phyloP scores from a whole-genome alignment of 2,888 invertebrate genomes.

The Marronus borbonicus region DNA sequence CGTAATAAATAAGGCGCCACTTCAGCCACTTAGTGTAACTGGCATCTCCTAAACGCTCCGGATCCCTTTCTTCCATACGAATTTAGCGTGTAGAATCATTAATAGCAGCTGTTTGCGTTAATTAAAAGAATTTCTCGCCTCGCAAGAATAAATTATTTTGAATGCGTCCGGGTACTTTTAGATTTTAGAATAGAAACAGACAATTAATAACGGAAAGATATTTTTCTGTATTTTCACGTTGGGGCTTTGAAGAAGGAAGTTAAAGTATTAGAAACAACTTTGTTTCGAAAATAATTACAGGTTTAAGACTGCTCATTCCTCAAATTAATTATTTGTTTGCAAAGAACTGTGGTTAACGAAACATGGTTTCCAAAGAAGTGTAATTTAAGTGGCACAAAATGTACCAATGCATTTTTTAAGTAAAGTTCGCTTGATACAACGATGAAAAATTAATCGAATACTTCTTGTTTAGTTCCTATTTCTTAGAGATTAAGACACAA shows the following conservation, averaged over 20 bases:
- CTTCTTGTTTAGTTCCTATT: too few relatives aligned
- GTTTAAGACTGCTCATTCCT: too few relatives aligned
- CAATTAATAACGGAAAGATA: background rate
- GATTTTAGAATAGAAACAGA: background rate
- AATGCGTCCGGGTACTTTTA: background rate
- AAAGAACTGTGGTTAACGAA: too few relatives aligned
- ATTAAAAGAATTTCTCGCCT: constrained; percentile 33
- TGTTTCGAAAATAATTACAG: too few relatives aligned
- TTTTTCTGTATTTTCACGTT: background rate
- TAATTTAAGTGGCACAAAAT: too few relatives aligned
- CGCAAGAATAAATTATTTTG: constrained; percentile 30
- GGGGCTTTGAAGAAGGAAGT: background rate
- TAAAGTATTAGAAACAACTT: too few relatives aligned
- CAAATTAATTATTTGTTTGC: too few relatives aligned
- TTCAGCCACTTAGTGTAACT: constrained; percentile 41
- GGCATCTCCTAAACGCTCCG: constrained; percentile 32
- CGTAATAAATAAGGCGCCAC: constrained; percentile 42
- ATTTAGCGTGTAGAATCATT: constrained; percentile 27
- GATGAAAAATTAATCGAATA: too few relatives aligned
- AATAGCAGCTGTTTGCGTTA: constrained; percentile 31
- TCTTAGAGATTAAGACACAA: too few relatives aligned
- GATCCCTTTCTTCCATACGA: constrained; percentile 23
- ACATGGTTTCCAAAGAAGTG: too few relatives aligned
- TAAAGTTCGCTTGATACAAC: too few relatives aligned
- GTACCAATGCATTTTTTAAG: too few relatives aligned